Evolutionary conservation across 2,797 vertebrate species (phyloP).

Genomic region (Choloepus didactylus): DNA sequence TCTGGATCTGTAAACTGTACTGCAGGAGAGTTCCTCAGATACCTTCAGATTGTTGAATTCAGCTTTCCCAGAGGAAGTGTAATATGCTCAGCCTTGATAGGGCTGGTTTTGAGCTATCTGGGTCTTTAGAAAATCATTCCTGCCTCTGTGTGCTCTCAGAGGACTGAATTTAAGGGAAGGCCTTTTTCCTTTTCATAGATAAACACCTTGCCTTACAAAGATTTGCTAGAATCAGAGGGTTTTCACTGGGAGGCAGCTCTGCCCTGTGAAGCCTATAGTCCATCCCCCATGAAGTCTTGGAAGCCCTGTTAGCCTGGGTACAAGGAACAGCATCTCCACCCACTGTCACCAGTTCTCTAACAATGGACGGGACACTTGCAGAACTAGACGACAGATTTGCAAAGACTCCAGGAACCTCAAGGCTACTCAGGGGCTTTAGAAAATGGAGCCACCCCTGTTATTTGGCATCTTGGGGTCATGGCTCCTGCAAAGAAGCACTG

Average conservation of each 20-base stretch:
- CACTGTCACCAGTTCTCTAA: not conserved
- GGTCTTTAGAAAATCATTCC: constrained; percentile 52
- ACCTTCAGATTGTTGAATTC: constrained; percentile 51
- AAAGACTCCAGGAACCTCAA: not conserved
- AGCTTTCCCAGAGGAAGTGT: constrained; percentile 38
- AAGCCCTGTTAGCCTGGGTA: not conserved
- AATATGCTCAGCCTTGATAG: not conserved
- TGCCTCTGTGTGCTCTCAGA: not conserved
- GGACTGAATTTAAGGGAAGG: not conserved
- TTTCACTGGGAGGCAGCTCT: not conserved
- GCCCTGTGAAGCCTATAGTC: not conserved
- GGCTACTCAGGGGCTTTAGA: not conserved
- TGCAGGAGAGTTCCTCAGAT: not conserved
- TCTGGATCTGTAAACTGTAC: not conserved
- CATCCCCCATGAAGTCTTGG: not conserved
- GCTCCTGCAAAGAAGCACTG: not conserved
- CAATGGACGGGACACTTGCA: not conserved
- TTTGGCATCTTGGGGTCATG: not conserved
- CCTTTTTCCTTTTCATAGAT: constrained; percentile 41
- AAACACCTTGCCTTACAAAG: not conserved
- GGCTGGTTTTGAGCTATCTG: constrained; percentile 28
- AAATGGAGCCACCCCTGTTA: not conserved
- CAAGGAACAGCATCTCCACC: not conserved
- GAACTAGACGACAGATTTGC: not conserved
- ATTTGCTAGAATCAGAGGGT: not conserved